A percentile compares a stretch with the other conserved stretches of the same genome.
Evolutionary conservation across 2,888 invertebrate genomes (phyloP).

Genomic region (Agrotis clavis): DNA sequence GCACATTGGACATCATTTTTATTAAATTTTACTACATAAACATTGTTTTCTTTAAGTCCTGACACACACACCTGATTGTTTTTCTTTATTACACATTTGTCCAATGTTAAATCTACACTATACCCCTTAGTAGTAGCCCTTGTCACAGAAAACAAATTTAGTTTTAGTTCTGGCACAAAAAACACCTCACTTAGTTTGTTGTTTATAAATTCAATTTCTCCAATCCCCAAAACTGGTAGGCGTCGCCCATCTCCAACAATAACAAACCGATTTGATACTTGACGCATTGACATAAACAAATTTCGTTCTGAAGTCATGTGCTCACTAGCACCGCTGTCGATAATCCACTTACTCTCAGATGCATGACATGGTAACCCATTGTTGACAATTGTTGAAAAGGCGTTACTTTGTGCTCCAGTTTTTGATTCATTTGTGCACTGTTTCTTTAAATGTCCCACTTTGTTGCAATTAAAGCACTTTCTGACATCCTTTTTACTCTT

Average conservation of each 20-base stretch:
- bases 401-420: constrained; percentile 4
- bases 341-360: constrained; percentile 5
- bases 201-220: too few species aligned
- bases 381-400: constrained; percentile 5
- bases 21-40: constrained; percentile 1
- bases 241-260: too few species aligned
- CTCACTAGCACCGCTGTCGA: constrained; percentile 5
- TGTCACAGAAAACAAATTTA: too few species aligned
- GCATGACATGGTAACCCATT: constrained; percentile 5
- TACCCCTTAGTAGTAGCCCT: too few species aligned
- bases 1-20: constrained; percentile 5
- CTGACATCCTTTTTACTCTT: too few species aligned
- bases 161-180: too few species aligned
- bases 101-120: too few species aligned
- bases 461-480: too few species aligned
- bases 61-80: constrained; percentile 5
- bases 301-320: constrained; percentile 7
- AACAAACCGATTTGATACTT: neutral
- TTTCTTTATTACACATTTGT: too few species aligned
- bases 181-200: too few species aligned
- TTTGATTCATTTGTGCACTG: neutral
- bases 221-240: too few species aligned
- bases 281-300: constrained; percentile 4
- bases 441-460: too few species aligned
- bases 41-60: neutral